A percentile compares a stretch with the other conserved stretches of the same genome.
Conservation (phyloP, 2,113 vertebrate genomes). For the Datnioides undecimradiatus region DNA sequence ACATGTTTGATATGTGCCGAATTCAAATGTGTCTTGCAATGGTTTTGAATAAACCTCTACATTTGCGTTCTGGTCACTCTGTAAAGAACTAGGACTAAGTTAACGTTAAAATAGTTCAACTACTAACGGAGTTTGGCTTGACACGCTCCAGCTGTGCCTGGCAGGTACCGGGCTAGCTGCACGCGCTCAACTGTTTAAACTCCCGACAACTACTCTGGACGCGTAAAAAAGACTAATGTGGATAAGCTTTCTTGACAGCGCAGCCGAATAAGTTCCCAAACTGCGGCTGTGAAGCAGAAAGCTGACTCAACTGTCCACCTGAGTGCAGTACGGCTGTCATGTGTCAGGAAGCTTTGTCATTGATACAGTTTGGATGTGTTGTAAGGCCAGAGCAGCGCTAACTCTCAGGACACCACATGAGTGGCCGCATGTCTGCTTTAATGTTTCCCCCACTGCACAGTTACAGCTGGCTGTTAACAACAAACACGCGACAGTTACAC, state of each 20-base stretch:
- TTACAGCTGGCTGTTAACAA: neutral
- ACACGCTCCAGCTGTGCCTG: too few relatives aligned
- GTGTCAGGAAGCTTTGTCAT: conserved; percentile 40
- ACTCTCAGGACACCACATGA: neutral
- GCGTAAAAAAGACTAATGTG: neutral
- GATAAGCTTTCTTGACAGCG: neutral
- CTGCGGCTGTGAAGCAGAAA: neutral
- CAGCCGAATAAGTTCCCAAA: neutral
- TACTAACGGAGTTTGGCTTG: neutral
- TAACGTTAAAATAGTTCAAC: neutral
- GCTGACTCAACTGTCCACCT: neutral
- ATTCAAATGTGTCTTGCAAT: neutral
- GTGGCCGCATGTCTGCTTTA: neutral
- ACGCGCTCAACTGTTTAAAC: neutral
- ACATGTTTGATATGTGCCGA: neutral
- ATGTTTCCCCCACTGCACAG: rapidly evolving
- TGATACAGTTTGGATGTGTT: conserved; percentile 16
- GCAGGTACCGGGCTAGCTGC: too few relatives aligned
- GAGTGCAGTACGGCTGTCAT: conserved; percentile 35
- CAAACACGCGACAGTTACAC: rapidly evolving
- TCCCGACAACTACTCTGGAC: neutral
- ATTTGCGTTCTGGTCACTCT: neutral
- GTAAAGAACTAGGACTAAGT: neutral
- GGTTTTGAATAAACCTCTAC: too few relatives aligned
- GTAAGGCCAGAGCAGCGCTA: conserved; percentile 15